phyloP scores from a whole-genome alignment of 2,113 vertebrate genomes.

The Serranochromis macrocephalus region DNA sequence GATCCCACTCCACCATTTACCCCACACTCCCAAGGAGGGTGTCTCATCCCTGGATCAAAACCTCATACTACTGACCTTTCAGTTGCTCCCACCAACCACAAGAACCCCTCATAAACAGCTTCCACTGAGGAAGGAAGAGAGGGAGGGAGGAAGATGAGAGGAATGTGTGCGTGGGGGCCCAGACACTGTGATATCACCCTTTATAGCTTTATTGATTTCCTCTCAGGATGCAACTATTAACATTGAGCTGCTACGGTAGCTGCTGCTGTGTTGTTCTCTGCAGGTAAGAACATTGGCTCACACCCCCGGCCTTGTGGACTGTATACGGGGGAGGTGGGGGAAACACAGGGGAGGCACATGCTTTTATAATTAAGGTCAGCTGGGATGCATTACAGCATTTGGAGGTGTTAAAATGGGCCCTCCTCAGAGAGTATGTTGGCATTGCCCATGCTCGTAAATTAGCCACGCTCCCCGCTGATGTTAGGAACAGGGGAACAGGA shows the following conservation, averaged over 20 bases:
- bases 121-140: constrained; percentile 15
- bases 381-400: constrained; percentile 79
- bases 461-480: constrained; percentile 63
- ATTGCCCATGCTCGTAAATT: constrained; percentile 74
- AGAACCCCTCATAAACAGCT: constrained; percentile 51
- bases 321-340: constrained; percentile 1
- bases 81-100: constrained; percentile 25
- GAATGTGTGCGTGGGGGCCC: constrained; percentile 30
- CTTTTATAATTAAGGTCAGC: constrained; percentile 81
- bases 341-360: constrained; percentile 59
- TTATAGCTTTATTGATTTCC: constrained; percentile 78
- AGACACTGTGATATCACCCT: constrained; percentile 74
- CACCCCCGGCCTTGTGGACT: constrained; percentile 50
- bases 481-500: constrained; percentile 19
- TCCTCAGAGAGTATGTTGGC: constrained; percentile 75
- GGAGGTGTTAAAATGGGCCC: constrained; percentile 76
- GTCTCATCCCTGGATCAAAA: constrained; percentile 63
- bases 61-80: constrained; percentile 56
- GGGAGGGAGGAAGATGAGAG: neutral
- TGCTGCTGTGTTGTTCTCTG: constrained; percentile 60
- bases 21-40: constrained; percentile 29
- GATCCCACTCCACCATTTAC: constrained; percentile 52
- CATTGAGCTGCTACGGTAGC: constrained; percentile 61
- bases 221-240: constrained; percentile 76
- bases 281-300: constrained; percentile 65